Evolutionary conservation across 2,888 invertebrate genomes (phyloP).

Genomic region (Hedya salicella): DNA sequence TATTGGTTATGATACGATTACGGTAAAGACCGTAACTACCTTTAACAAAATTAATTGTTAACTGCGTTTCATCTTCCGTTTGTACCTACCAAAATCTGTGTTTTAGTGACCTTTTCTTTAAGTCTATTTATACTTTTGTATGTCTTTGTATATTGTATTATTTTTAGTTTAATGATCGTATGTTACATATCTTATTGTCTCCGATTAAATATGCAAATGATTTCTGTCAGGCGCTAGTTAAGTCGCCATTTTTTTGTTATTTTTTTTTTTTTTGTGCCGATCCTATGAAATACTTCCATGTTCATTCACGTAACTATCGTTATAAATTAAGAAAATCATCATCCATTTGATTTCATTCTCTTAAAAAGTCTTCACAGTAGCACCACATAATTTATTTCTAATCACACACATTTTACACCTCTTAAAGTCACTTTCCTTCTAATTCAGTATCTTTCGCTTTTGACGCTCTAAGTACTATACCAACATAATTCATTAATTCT

Average conservation of each 20-base stretch:
- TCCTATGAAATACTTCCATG: no score
- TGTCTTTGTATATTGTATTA: no score
- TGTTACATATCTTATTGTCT: no score
- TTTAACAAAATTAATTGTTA: not conserved
- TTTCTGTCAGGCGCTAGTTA: no score
- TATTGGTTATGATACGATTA: conserved; percentile 12
- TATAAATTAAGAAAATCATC: not conserved
- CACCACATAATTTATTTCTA: not conserved
- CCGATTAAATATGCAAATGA: no score
- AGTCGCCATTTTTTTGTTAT: no score
- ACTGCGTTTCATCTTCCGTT: not conserved
- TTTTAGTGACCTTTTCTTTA: not conserved
- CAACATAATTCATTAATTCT: conserved; percentile 28
- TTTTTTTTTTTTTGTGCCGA: no score
- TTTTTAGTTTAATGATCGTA: no score
- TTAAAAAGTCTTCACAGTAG: not conserved
- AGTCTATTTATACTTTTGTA: not conserved
- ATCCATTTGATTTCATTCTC: not conserved
- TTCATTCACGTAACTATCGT: not conserved
- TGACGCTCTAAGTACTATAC: not conserved
- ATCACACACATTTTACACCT: conserved; percentile 3
- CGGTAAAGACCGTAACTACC: not conserved
- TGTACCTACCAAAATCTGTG: not conserved
- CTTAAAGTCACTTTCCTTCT: not conserved
- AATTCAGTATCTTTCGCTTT: not conserved